Evolutionary conservation across 2,888 invertebrate genomes (phyloP).

Genomic region (Euclidia mi): DNA sequence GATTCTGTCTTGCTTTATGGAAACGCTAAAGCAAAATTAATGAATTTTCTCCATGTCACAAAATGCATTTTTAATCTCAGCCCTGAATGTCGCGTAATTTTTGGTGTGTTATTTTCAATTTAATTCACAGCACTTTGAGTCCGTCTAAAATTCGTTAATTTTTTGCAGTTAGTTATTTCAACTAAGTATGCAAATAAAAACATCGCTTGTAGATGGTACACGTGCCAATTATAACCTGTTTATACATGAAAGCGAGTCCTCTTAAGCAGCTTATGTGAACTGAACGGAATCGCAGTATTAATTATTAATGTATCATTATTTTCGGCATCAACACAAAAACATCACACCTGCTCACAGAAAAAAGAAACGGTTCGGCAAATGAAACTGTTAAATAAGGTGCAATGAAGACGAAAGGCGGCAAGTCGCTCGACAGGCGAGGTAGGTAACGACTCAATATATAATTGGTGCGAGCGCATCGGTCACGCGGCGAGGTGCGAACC

Average conservation of each 20-base stretch:
- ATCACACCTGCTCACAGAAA: neutral
- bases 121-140: constrained; percentile 33
- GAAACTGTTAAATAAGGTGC: constrained; percentile 1
- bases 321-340: no score
- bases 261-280: no score
- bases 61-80: constrained; percentile 15
- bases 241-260: neutral
- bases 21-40: no score
- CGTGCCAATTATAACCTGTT: neutral
- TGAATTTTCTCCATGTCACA: no score
- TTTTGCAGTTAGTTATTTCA: constrained; percentile 35
- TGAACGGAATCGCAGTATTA: no score
- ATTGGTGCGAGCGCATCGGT: constrained; percentile 43
- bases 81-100: constrained; percentile 37
- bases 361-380: neutral
- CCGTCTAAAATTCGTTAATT: constrained; percentile 34
- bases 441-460: constrained; percentile 25
- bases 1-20: no score
- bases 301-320: no score
- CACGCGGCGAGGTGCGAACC: constrained; percentile 65
- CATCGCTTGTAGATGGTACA: neutral
- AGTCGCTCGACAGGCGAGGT: neutral
- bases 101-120: constrained; percentile 43
- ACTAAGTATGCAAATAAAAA: constrained; percentile 21
- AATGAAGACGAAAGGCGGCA: neutral